These are phyloP conservation scores for Lomographa bimaculata DNA, from an alignment of 2,888 invertebrate species.

Conservation along the genomic window DNA sequence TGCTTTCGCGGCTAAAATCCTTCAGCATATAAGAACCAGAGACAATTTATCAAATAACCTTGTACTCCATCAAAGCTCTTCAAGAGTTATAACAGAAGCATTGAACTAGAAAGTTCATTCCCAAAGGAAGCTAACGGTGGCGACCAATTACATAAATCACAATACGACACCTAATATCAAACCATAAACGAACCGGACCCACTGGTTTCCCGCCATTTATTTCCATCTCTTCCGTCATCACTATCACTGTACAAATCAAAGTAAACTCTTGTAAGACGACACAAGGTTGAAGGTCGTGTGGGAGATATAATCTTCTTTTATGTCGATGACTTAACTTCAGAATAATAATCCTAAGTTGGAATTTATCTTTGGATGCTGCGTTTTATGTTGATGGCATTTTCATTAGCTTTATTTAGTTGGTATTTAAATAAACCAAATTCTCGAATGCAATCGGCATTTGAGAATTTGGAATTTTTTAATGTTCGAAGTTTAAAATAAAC, in stretches of 20 bases:
- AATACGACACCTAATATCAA: conserved; percentile 12
- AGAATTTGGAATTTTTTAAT: no score
- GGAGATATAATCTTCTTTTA: conserved; percentile 3
- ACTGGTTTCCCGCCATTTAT: conserved; percentile 14
- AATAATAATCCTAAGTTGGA: conserved; percentile 18
- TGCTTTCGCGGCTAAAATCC: no score
- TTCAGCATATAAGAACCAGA: no score
- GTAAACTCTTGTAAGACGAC: not conserved
- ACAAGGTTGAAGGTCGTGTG: conserved; percentile 10
- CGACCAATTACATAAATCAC: conserved; percentile 12
- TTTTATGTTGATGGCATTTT: conserved; percentile 13
- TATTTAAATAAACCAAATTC: not conserved
- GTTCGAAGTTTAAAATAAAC: no score
- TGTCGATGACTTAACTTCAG: conserved; percentile 24
- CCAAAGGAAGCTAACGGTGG: conserved; percentile 11
- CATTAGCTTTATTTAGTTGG: conserved; percentile 12
- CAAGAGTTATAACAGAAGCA: no score
- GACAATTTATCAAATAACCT: no score
- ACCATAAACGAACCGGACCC: conserved; percentile 11
- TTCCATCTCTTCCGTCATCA: conserved; percentile 19
- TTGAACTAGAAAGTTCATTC: conserved; percentile 1
- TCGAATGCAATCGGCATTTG: no score
- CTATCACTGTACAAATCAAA: conserved; percentile 3
- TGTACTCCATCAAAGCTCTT: no score
- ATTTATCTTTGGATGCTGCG: conserved; percentile 11